Percentiles rank a stretch among this genome's conserved stretches.
phyloP scores from a whole-genome alignment of 1,140 invertebrate genomes.

The Manduca sexta region DNA sequence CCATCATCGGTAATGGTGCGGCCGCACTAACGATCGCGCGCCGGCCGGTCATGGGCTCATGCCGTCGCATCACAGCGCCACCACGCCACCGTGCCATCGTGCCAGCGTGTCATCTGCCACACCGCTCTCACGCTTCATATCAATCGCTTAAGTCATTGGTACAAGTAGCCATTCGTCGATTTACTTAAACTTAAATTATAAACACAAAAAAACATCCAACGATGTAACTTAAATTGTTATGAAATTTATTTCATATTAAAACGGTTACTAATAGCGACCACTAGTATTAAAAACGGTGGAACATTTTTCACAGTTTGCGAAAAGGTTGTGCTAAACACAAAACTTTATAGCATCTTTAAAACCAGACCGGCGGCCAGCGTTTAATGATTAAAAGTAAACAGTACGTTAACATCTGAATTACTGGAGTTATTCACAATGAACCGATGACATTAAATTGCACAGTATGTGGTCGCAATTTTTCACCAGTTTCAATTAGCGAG shows the following conservation, averaged over 20 bases:
- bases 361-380: too few species aligned
- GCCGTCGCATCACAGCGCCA: not conserved
- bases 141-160: too few species aligned
- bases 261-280: not conserved
- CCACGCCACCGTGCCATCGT: not conserved
- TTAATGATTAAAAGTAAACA: too few species aligned
- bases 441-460: slow-evolving; percentile 25
- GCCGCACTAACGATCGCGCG: slow-evolving; percentile 51
- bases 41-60: slow-evolving; percentile 23
- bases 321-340: too few species aligned
- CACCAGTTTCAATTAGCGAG: slow-evolving; percentile 36
- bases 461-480: slow-evolving; percentile 42
- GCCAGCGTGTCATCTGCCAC: too few species aligned
- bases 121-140: too few species aligned
- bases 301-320: too few species aligned
- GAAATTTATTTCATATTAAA: not conserved
- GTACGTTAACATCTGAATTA: not conserved
- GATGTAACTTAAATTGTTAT: not conserved
- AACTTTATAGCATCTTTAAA: too few species aligned
- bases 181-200: too few species aligned
- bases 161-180: not conserved
- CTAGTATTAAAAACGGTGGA: too few species aligned
- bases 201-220: too few species aligned
- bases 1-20: slow-evolving; percentile 58
- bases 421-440: slow-evolving; percentile 8